Evolutionary conservation across 1,140 invertebrate species (phyloP).

Genomic region (Meteorus sp.): DNA sequence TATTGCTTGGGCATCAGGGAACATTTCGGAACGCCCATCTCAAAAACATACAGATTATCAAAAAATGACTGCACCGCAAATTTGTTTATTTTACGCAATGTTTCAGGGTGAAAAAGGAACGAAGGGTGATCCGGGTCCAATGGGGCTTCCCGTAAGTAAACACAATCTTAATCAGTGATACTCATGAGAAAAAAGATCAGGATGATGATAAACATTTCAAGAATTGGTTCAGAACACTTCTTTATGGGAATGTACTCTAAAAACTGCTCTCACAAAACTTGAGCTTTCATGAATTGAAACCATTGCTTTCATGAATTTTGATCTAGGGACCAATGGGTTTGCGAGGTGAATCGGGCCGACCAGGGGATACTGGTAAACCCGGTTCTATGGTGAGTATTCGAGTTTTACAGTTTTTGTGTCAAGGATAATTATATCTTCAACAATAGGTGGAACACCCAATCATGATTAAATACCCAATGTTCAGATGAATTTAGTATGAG

Average conservation of each 20-base stretch:
- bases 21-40: too few species aligned
- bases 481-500: too few species aligned
- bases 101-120: constrained; percentile 86
- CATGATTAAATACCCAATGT: too few species aligned
- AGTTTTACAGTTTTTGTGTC: constrained; percentile 55
- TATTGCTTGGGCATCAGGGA: too few species aligned
- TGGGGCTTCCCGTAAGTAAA: constrained; percentile 89
- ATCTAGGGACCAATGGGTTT: constrained; percentile 86
- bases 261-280: not conserved
- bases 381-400: constrained; percentile 75
- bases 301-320: not conserved
- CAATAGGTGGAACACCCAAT: not conserved
- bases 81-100: constrained; percentile 20
- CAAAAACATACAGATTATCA: too few species aligned
- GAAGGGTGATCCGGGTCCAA: constrained; percentile 89
- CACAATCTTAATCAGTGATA: constrained; percentile 1
- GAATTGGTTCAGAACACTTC: too few species aligned
- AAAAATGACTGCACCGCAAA: too few species aligned
- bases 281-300: not conserved
- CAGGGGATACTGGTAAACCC: constrained; percentile 75
- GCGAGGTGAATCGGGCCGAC: constrained; percentile 76
- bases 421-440: constrained; percentile 9
- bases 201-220: too few species aligned
- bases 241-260: not conserved
- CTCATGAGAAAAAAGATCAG: not conserved